A percentile compares a stretch with the other conserved stretches of the same genome.
These are phyloP conservation scores for Cacoxenus indagator DNA, from an alignment of 2,888 invertebrate genomes.

Conservation along the genomic window DNA sequence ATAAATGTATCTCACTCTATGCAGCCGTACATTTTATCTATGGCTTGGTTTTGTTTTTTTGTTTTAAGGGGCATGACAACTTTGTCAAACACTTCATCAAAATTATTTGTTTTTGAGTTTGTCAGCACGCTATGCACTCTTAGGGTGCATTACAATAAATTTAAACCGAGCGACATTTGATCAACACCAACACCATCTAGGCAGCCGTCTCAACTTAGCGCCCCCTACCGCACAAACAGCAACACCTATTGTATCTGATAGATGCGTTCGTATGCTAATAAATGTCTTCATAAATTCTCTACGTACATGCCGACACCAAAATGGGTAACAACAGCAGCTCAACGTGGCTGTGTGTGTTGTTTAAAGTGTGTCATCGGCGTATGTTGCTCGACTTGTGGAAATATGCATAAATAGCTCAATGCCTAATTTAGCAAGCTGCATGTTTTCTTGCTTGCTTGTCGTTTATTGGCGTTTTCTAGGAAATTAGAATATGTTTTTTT, in stretches of 20 bases:
- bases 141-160: conserved; percentile 38
- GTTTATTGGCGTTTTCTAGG: background rate
- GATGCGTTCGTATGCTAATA: conserved; percentile 58
- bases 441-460: background rate
- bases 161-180: conserved; percentile 35
- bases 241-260: conserved; percentile 48
- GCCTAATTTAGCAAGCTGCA: background rate
- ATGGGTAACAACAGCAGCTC: conserved; percentile 27
- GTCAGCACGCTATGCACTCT: conserved; percentile 11
- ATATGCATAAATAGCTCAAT: conserved; percentile 13
- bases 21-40: background rate
- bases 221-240: background rate
- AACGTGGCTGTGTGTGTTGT: background rate
- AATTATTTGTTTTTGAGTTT: conserved; percentile 36
- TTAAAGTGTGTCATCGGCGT: conserved; percentile 20
- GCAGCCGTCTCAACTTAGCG: background rate
- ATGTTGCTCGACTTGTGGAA: background rate
- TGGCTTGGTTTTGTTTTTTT: background rate
- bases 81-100: conserved; percentile 61
- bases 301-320: conserved; percentile 40
- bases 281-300: conserved; percentile 65
- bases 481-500: background rate
- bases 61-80: conserved; percentile 40
- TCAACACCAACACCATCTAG: background rate
- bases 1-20: background rate